These are phyloP conservation scores for Phrixothrix hirtus DNA, from an alignment of 2,888 invertebrate genomes.

Conservation along the genomic window DNA sequence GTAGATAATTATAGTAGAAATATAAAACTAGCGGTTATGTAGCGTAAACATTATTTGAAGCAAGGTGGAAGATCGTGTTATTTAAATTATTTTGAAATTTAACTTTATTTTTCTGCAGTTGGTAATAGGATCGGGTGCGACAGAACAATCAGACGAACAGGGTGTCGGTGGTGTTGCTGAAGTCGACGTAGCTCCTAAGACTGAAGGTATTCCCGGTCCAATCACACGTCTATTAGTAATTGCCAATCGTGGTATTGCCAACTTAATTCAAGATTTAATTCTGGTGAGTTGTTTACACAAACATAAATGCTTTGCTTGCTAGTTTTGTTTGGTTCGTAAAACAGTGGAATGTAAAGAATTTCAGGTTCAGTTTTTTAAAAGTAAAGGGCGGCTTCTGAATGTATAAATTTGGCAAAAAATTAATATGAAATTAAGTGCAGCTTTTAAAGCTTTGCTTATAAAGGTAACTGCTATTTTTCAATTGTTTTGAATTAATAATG, in stretches of 20 bases:
- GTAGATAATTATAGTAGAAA: constrained; percentile 5
- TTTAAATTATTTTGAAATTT: too few species aligned
- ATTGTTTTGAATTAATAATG: constrained; percentile 5
- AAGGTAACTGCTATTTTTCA: constrained; percentile 13
- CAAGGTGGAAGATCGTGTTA: constrained; percentile 10
- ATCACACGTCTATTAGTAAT: constrained; percentile 84
- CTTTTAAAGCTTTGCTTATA: constrained; percentile 3
- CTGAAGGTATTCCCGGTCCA: constrained; percentile 84
- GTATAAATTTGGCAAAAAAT: constrained; percentile 2
- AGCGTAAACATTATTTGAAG: too few species aligned
- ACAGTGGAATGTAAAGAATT: background rate
- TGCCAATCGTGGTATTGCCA: constrained; percentile 84
- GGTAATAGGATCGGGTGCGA: constrained; percentile 75
- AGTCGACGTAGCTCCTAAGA: constrained; percentile 56
- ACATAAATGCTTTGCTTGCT: background rate
- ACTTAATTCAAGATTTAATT: constrained; percentile 85
- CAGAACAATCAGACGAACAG: constrained; percentile 64
- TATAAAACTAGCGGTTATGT: background rate
- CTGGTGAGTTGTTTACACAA: constrained; percentile 62
- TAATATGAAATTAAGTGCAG: too few species aligned
- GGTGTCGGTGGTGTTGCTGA: constrained; percentile 61
- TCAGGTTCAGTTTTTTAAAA: constrained; percentile 9
- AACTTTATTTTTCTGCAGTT: constrained; percentile 65
- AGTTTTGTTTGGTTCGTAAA: background rate
- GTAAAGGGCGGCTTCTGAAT: constrained; percentile 1